Evolutionary conservation across 2,888 invertebrate genomes (phyloP).

Genomic region (Agrotis puta): DNA sequence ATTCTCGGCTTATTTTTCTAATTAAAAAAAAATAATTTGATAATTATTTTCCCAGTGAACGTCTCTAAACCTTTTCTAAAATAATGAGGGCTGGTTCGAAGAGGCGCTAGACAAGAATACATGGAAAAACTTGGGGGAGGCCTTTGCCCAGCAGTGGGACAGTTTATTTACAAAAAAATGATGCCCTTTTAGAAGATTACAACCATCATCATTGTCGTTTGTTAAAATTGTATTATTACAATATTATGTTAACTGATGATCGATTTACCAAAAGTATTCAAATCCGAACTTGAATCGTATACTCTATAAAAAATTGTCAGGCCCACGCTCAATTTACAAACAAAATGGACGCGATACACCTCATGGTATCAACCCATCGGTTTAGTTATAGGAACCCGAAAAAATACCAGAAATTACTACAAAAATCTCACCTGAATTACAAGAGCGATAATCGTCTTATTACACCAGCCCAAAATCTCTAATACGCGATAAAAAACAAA

Average conservation of each 20-base stretch:
- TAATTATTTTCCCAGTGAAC: neutral
- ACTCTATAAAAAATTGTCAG: no score
- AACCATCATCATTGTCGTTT: neutral
- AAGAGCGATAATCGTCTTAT: neutral
- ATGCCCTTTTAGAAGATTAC: no score
- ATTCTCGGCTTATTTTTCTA: neutral
- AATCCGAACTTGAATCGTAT: neutral
- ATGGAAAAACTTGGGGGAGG: no score
- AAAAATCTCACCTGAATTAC: slow-evolving; percentile 12
- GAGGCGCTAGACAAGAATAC: no score
- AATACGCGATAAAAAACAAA: neutral
- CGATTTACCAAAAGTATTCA: neutral
- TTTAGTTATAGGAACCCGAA: neutral
- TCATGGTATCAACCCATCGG: neutral
- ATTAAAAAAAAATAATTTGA: neutral
- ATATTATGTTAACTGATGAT: neutral
- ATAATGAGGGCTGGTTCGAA: no score
- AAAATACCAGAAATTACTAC: neutral
- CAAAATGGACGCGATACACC: neutral
- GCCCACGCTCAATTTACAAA: neutral
- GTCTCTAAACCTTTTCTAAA: no score
- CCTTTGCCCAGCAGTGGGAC: no score
- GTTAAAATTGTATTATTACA: neutral
- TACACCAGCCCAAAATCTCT: neutral
- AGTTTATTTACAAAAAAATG: no score